A percentile compares a stretch with the other conserved stretches of the same genome.
These are phyloP conservation scores for Trinorchestia longiramus DNA, from an alignment of 1,140 invertebrate species.

Conservation along the genomic window DNA sequence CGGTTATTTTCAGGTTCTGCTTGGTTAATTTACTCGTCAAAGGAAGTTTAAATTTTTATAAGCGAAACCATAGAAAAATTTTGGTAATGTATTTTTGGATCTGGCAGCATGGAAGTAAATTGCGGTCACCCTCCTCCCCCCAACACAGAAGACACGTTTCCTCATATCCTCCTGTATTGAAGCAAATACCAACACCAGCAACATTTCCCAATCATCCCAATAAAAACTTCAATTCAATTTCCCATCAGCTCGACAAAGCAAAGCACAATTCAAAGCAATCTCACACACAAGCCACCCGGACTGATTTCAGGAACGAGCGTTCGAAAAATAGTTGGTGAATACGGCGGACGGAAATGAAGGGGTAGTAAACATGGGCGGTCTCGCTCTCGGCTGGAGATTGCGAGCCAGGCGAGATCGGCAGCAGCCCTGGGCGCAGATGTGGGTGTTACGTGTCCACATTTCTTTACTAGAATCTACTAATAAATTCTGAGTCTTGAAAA, in stretches of 20 bases:
- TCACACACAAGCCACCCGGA: background rate
- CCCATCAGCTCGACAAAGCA: slow-evolving; percentile 17
- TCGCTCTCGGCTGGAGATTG: background rate
- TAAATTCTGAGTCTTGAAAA: background rate
- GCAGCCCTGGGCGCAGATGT: background rate
- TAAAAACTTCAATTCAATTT: slow-evolving; percentile 22
- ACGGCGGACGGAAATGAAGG: slow-evolving; percentile 1
- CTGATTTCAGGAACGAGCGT: slow-evolving; percentile 2
- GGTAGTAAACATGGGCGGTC: background rate
- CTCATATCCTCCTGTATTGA: background rate
- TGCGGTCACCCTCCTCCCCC: background rate
- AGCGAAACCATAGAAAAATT: background rate
- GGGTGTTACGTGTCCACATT: background rate
- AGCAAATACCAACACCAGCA: background rate
- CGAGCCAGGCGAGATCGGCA: background rate
- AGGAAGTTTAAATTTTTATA: background rate
- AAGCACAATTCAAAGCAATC: background rate
- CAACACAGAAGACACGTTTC: background rate
- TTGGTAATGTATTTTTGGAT: background rate
- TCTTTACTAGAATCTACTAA: background rate
- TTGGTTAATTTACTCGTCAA: background rate
- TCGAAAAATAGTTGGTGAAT: slow-evolving; percentile 17
- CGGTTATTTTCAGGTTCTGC: background rate
- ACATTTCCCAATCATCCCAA: background rate
- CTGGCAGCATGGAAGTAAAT: background rate